Conservation (phyloP, 2,797 vertebrate species). For the Lycodopsis pacificus region DNA sequence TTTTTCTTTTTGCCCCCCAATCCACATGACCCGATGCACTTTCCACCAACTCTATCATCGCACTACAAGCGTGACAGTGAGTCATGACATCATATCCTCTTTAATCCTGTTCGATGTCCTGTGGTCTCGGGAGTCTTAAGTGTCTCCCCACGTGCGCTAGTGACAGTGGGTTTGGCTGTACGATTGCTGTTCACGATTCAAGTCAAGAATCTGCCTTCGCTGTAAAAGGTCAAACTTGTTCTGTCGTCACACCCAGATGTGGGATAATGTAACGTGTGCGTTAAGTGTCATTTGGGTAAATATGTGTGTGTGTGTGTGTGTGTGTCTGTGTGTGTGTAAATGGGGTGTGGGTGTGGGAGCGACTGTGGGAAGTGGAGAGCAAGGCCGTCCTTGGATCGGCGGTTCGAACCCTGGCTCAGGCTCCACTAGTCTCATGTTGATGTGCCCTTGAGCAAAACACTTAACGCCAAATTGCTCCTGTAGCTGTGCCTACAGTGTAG, state of each 20-base stretch:
- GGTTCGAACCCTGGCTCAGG: too few relatives aligned
- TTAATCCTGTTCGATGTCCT: conserved; percentile 34
- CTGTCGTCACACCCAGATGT: not conserved
- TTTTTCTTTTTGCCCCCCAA: conserved; percentile 11
- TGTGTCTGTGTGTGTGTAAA: not conserved
- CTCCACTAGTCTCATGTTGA: too few relatives aligned
- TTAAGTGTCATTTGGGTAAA: not conserved
- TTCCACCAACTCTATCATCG: conserved; percentile 20
- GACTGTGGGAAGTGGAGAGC: too few relatives aligned
- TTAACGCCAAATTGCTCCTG: too few relatives aligned
- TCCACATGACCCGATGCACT: conserved; percentile 16
- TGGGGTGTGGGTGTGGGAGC: not conserved
- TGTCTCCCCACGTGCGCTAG: conserved; percentile 29
- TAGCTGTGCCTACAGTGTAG: too few relatives aligned
- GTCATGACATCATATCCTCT: conserved; percentile 49
- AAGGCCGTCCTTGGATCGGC: too few relatives aligned
- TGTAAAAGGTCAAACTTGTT: conserved; percentile 40
- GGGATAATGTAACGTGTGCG: not conserved
- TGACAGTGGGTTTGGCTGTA: conserved; percentile 25
- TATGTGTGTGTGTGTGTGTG: not conserved
- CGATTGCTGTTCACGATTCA: conserved; percentile 30
- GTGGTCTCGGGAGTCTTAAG: conserved; percentile 11
- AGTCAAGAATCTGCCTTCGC: not conserved
- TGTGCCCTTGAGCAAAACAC: too few relatives aligned
- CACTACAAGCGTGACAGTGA: conserved; percentile 21